Evolutionary conservation across 2,797 vertebrate species (phyloP).

Genomic region (Denticeps clupeoides): DNA sequence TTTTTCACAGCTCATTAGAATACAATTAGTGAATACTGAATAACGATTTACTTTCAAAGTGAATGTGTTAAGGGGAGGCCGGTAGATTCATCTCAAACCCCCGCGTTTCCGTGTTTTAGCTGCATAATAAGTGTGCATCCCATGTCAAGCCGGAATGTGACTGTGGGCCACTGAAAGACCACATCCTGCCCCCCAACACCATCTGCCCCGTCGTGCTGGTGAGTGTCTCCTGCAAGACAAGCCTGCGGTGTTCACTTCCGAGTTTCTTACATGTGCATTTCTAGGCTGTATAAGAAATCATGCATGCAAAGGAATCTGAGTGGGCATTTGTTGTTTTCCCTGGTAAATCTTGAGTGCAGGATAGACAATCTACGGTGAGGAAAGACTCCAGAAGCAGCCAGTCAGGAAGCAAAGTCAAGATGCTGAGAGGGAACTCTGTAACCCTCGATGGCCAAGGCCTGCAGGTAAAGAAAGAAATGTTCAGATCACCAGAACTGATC

Average conservation of each 20-base stretch:
- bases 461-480: conserved; percentile 75
- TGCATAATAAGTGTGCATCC: conserved; percentile 87
- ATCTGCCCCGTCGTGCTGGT: conserved; percentile 84
- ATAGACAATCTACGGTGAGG: conserved; percentile 75
- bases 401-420: conserved; percentile 68
- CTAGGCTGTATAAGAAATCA: too few relatives aligned
- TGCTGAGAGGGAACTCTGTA: conserved; percentile 86
- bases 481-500: too few relatives aligned
- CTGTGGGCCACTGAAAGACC: conserved; percentile 77
- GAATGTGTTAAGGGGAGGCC: not conserved
- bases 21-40: too few relatives aligned
- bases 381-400: conserved; percentile 82
- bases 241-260: too few relatives aligned
- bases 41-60: not conserved
- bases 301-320: too few relatives aligned
- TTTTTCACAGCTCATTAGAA: too few relatives aligned
- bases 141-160: conserved; percentile 76
- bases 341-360: conserved; percentile 52
- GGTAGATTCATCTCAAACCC: not conserved
- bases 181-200: conserved; percentile 78
- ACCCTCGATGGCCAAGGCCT: conserved; percentile 86
- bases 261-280: too few relatives aligned
- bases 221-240: conserved; percentile 46
- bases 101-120: conserved; percentile 47
- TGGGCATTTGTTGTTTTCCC: not conserved